Conservation (phyloP, 2,888 invertebrate species). For the Lobophora halterata region DNA sequence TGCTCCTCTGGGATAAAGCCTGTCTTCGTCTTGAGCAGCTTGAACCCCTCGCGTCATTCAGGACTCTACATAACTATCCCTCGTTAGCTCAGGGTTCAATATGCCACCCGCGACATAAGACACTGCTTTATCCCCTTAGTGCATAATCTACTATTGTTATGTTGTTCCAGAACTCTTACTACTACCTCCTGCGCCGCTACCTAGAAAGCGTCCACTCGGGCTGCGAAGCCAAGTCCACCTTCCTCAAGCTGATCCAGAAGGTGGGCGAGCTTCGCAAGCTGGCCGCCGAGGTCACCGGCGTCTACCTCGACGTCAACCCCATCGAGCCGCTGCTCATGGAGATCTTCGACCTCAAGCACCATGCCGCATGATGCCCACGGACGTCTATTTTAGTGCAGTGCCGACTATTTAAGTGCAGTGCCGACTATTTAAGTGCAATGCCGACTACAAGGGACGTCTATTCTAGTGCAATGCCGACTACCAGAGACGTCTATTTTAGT, state of each 20-base stretch:
- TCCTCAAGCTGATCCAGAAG: slow-evolving; percentile 93
- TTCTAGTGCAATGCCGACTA: no score
- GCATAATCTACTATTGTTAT: neutral
- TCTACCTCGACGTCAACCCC: slow-evolving; percentile 96
- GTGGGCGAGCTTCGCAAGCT: slow-evolving; percentile 93
- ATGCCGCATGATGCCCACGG: slow-evolving; percentile 44
- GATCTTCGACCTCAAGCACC: slow-evolving; percentile 94
- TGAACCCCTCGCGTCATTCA: no score
- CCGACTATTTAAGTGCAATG: neutral
- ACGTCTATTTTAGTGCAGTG: no score
- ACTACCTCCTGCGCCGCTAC: slow-evolving; percentile 91
- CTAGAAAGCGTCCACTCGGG: slow-evolving; percentile 91
- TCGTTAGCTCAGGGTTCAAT: no score
- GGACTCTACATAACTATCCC: neutral
- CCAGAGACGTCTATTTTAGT: no score
- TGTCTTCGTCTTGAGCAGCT: no score
- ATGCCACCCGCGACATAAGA: no score
- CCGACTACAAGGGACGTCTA: no score
- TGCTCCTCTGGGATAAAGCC: no score
- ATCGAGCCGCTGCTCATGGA: slow-evolving; percentile 96
- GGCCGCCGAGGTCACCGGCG: slow-evolving; percentile 94
- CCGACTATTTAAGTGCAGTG: neutral
- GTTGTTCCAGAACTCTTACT: slow-evolving; percentile 88
- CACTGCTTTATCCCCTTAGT: neutral
- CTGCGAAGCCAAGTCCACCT: slow-evolving; percentile 93